Base-by-base conservation (phyloP, 2,797 vertebrate genomes). In the Dermochelys coriacea region DNA sequence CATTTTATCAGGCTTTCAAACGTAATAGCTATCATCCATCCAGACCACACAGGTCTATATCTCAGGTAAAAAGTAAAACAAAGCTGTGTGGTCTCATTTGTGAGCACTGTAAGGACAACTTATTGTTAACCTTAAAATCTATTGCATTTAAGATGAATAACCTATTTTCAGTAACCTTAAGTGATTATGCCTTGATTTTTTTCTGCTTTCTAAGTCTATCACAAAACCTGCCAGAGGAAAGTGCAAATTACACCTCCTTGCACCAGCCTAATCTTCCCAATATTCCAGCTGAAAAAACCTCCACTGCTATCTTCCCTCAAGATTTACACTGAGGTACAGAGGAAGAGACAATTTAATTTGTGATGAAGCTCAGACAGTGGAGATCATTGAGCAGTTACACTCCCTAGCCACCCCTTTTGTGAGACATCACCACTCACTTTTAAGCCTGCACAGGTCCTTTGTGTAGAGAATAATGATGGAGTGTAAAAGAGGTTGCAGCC, bases 1-100 rank as follows among this genome's bases (percentile, higher is more conserved):
- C 91, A 85, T 96, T 97, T 96, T 95, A 97, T 96, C 95, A 92
- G 93, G 84, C 96, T 97, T 97, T 97, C 94, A 94, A 88, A 92
- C 89, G 94, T 93, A 96, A 94, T 97, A 95, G 91, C 96, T 93
- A 88, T 80, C 82, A 96, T 91, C 91, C 88, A 96, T 95, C 94
- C 93, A 97, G 97, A 97, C 97, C 97, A 97, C 97, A 97, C 96
- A 97, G 84, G 90, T 87, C 86, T 93, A 80, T 82, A 92, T 79
- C 86, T 96, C 93, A 97, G 93, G 96, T 97, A 90, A 90, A 96
- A 91, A 93, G 89, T 90, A 95, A 97, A 94, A 94, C 93, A 97
- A 95, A 89, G 41, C 93, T 96, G 97, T 98, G 97, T 97, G 97
- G 97, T 96, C 97, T 84, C 54, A 81, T 95, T 91, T 94, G 84